These are phyloP conservation scores for Melanocharis versteri DNA, from an alignment of 2,113 vertebrate genomes.

Conservation along the genomic window DNA sequence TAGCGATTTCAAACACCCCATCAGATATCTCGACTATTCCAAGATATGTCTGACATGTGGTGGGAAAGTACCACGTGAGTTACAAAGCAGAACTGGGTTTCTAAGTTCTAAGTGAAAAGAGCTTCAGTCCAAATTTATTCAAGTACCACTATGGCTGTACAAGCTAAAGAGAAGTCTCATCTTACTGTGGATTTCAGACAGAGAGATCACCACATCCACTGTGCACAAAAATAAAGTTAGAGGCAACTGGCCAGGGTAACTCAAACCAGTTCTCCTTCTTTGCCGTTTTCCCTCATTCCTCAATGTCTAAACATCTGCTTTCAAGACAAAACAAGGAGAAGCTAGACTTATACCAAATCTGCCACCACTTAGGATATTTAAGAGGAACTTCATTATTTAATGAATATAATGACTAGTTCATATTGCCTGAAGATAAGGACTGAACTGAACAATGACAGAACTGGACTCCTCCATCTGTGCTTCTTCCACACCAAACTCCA, in stretches of 20 bases:
- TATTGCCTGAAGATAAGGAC: background rate
- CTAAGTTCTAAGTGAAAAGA: background rate
- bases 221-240: background rate
- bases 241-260: background rate
- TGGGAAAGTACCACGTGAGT: background rate
- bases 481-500: background rate
- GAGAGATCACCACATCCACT: background rate
- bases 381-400: background rate
- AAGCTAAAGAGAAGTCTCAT: background rate
- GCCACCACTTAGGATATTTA: background rate
- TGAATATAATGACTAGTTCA: background rate
- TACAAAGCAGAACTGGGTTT: background rate
- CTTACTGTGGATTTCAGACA: background rate
- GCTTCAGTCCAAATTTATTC: background rate
- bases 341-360: background rate
- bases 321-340: background rate
- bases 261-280: background rate
- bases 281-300: background rate
- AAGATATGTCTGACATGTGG: background rate
- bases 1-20: background rate
- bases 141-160: rapidly evolving
- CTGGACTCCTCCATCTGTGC: background rate
- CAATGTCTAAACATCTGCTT: background rate
- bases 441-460: background rate
- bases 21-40: background rate